Evolutionary conservation across 2,113 vertebrate species (phyloP).

Genomic region (Synodontis membranacea): DNA sequence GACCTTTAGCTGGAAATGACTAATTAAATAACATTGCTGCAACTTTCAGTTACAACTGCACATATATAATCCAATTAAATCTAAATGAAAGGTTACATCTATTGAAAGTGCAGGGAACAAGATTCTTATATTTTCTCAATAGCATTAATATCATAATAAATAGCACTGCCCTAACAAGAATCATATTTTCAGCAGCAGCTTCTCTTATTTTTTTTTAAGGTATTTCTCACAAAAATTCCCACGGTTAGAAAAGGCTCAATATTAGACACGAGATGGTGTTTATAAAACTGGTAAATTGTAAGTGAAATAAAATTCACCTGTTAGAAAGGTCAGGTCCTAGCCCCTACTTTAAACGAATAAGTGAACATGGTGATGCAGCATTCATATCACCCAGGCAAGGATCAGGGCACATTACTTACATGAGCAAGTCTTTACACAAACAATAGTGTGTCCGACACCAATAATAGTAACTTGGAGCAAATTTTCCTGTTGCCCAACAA

Average conservation of each 20-base stretch:
- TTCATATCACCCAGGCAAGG: not conserved
- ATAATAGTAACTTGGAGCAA: not conserved
- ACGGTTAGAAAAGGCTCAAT: not conserved
- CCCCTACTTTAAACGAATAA: not conserved
- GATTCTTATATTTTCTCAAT: not conserved
- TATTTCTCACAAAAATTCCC: not conserved
- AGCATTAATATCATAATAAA: not conserved
- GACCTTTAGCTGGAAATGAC: not conserved
- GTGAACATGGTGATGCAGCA: not conserved
- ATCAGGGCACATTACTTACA: not conserved
- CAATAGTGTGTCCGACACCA: not conserved
- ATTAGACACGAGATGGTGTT: not conserved
- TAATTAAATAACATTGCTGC: not conserved
- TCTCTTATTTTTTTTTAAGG: not conserved
- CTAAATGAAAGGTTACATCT: not conserved
- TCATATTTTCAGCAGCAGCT: not conserved
- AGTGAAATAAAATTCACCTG: slow-evolving; percentile 2
- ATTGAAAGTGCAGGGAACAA: not conserved
- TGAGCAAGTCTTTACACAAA: not conserved
- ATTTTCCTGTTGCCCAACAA: not conserved
- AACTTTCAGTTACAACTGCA: slow-evolving; percentile 6
- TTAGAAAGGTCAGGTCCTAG: not conserved
- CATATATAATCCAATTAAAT: not conserved
- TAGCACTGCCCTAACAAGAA: not conserved
- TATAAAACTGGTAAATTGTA: not conserved